Conservation (phyloP, 2,113 vertebrate genomes). For the Chaetodon auriga region DNA sequence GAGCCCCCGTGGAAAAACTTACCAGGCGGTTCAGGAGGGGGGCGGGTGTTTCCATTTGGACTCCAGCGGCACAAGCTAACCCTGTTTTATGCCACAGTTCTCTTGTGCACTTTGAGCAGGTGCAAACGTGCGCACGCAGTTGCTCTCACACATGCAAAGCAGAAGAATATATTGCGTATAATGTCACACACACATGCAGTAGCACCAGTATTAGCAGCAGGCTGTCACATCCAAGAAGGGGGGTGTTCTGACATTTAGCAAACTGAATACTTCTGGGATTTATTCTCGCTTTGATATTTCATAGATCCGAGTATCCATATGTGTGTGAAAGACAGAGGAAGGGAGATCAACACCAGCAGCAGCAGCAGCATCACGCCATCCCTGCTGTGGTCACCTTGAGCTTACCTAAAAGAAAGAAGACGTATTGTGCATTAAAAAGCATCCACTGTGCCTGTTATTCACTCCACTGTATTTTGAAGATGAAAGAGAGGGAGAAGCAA, state of each 20-base stretch:
- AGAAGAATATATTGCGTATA: constrained; percentile 8
- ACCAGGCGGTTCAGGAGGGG: neutral
- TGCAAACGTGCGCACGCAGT: neutral
- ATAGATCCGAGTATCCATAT: neutral
- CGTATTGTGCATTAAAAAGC: constrained; percentile 24
- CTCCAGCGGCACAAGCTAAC: no score
- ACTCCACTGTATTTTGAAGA: neutral
- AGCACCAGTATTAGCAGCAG: constrained; percentile 5
- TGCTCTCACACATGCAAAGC: constrained; percentile 6
- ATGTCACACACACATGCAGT: neutral
- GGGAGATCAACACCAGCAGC: constrained; percentile 8
- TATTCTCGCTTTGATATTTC: constrained; percentile 7
- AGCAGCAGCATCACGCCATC: constrained; percentile 10
- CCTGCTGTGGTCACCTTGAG: constrained; percentile 52
- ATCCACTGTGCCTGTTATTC: constrained; percentile 3
- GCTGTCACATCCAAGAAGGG: neutral
- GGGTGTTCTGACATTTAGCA: constrained; percentile 43
- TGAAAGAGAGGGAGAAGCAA: neutral
- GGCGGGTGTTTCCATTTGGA: neutral
- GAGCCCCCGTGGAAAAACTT: constrained; percentile 34
- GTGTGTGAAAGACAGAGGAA: neutral
- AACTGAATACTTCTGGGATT: constrained; percentile 24
- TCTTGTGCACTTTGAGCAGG: neutral
- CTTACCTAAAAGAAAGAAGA: constrained; percentile 16
- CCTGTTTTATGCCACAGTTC: neutral